Evolutionary conservation across 2,113 vertebrate genomes (phyloP).

Genomic region (Amphiprion ocellaris): DNA sequence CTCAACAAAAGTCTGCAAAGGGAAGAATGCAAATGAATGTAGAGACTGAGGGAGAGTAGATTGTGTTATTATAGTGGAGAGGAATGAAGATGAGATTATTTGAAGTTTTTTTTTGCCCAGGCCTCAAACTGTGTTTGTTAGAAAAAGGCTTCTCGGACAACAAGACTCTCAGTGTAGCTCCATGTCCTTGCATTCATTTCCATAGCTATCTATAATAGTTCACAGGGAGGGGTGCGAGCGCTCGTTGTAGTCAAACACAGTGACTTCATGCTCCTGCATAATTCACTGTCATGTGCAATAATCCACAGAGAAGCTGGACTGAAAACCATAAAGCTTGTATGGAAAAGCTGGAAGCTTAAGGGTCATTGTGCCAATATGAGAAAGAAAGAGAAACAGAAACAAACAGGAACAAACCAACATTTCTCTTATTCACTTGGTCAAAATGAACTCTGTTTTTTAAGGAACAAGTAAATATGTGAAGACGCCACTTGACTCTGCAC

Average conservation of each 20-base stretch:
- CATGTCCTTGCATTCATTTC: slow-evolving; percentile 70
- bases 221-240: slow-evolving; percentile 35
- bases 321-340: slow-evolving; percentile 45
- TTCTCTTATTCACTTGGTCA: not conserved
- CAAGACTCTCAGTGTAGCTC: slow-evolving; percentile 26
- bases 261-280: slow-evolving; percentile 71
- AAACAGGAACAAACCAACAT: not conserved
- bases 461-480: not conserved
- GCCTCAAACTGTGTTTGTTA: slow-evolving; percentile 45
- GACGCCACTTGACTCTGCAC: no score
- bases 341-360: slow-evolving; percentile 16
- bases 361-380: slow-evolving; percentile 44
- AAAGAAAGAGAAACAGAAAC: not conserved
- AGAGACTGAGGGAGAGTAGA: slow-evolving; percentile 24
- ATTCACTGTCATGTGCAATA: slow-evolving; percentile 45
- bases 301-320: slow-evolving; percentile 45
- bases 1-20: slow-evolving; percentile 34
- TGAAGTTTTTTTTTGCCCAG: slow-evolving; percentile 9
- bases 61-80: slow-evolving; percentile 21
- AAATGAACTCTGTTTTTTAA: not conserved
- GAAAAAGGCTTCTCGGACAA: slow-evolving; percentile 13
- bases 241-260: slow-evolving; percentile 45
- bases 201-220: slow-evolving; percentile 47
- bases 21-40: slow-evolving; percentile 51
- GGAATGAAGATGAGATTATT: slow-evolving; percentile 47